Evolutionary conservation across 2,888 invertebrate species (phyloP), one percentile per base, ranked within the genome.

Genomic region (Hydrotaea cyrtoneurina): DNA sequence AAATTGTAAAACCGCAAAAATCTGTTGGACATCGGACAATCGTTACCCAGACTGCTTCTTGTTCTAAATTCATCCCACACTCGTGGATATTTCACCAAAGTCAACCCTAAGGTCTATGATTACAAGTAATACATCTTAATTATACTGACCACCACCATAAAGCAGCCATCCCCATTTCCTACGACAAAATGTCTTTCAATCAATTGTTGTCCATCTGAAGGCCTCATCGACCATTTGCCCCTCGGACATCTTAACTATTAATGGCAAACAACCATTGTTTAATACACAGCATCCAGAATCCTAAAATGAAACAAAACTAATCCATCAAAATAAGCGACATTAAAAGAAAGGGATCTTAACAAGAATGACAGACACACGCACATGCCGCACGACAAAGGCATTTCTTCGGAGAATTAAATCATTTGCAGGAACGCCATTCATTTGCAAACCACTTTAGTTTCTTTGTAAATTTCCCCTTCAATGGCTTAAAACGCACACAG

Each of bases 391-490:
- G n/a, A 62, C 31, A 62, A 62, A 19, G 13, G n/a, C 26, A 62
- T 31, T 31, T 62, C 8, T 31, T 62, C 5, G 3, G 62, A 17
- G 5, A 62, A 62, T 15, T 15, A 62, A 50, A 72, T 53, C 17
- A 50, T 23, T 72, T 69, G 21, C 59, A 8, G 72, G 17, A 64
- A 26, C 64, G 53, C 55, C 62, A 39, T 73, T 55, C 53, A 64
- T 57, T 62, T 2, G 55, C 23, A 17, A 50, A 64, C 72, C 59
- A 50, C 78, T 80, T 66, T 74, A 46, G 53, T 53, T 64, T 19
- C 31, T 66, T 78, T 39, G 39, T 80, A 46, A 19, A 74, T 66
- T 80, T 80, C 79, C 74, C 19, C 43, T 57, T 74, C 55, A 79
- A 43, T 79, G 79, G 43, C 43, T 74, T 57, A 31, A 57, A 43